Evolutionary conservation across 1,140 invertebrate genomes (phyloP).

Genomic region (Meloidogyne floridensis): DNA sequence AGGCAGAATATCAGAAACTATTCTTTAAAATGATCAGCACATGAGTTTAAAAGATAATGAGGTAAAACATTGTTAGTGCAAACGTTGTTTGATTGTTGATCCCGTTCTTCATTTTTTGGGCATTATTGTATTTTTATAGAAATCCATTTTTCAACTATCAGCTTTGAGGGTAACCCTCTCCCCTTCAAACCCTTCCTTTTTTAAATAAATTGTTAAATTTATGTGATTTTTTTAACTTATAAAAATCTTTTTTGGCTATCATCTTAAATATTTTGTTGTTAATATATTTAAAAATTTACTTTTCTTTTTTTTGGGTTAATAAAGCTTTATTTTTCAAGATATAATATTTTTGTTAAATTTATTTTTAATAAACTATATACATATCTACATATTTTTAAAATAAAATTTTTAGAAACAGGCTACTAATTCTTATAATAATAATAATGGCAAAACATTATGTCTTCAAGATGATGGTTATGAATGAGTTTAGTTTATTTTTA

Average conservation of each 20-base stretch:
- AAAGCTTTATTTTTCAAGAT: slow-evolving; percentile 1
- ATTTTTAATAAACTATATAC: not conserved
- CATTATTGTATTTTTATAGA: no score
- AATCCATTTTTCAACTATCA: no score
- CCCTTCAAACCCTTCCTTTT: no score
- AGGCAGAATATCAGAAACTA: no score
- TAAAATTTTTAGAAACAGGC: no score
- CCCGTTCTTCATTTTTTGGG: no score
- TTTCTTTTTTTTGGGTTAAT: not conserved
- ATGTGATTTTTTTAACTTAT: not conserved
- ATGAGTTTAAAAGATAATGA: no score
- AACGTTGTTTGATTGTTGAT: no score
- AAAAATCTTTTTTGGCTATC: not conserved
- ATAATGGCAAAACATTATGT: slow-evolving; percentile 5
- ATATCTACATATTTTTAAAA: not conserved
- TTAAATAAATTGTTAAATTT: no score
- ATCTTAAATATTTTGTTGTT: not conserved
- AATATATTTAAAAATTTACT: not conserved
- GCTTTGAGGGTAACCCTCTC: no score
- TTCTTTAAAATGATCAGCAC: no score
- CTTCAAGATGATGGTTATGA: not conserved
- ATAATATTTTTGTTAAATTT: not conserved
- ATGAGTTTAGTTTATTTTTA: not conserved
- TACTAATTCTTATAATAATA: not conserved
- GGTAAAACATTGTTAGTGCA: no score